phyloP scores from a whole-genome alignment of 2,888 invertebrate genomes.

The Scelioninae gen. 1 region DNA sequence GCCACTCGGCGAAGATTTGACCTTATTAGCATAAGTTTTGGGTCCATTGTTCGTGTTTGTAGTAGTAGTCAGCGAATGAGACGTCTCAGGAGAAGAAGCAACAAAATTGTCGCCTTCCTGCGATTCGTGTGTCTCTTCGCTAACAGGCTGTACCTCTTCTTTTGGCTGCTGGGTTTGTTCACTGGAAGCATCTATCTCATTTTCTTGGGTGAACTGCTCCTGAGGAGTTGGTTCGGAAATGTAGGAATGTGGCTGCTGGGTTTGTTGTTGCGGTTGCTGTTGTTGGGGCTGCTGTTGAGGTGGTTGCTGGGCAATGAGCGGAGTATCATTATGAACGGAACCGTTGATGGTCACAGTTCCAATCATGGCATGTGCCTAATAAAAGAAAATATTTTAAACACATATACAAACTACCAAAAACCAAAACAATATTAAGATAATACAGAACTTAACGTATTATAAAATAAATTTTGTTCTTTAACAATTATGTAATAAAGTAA shows the following conservation, averaged over 20 bases:
- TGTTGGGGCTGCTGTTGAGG: conserved; percentile 76
- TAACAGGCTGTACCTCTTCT: conserved; percentile 78
- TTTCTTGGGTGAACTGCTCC: conserved; percentile 81
- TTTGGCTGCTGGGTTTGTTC: conserved; percentile 72
- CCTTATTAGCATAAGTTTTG: conserved; percentile 94
- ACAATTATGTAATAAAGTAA: too few species aligned
- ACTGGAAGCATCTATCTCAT: conserved; percentile 75
- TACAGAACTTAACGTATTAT: too few species aligned
- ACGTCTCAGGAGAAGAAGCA: conserved; percentile 81
- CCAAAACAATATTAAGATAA: too few species aligned
- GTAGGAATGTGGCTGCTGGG: conserved; percentile 78
- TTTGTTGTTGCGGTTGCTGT: conserved; percentile 70
- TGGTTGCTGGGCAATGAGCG: conserved; percentile 79
- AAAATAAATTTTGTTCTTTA: too few species aligned
- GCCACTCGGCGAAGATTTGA: conserved; percentile 87
- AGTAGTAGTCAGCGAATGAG: conserved; percentile 84
- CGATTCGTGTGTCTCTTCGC: conserved; percentile 80
- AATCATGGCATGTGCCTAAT: conserved; percentile 82
- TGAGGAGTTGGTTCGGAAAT: conserved; percentile 76
- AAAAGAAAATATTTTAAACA: conserved; percentile 4
- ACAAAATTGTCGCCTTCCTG: conserved; percentile 79
- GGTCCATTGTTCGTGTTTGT: conserved; percentile 85
- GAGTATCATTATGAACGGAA: conserved; percentile 82
- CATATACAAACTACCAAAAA: too few species aligned
- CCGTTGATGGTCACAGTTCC: conserved; percentile 82